phyloP scores from a whole-genome alignment of 2,888 invertebrate genomes.

The Microchrysa polita region DNA sequence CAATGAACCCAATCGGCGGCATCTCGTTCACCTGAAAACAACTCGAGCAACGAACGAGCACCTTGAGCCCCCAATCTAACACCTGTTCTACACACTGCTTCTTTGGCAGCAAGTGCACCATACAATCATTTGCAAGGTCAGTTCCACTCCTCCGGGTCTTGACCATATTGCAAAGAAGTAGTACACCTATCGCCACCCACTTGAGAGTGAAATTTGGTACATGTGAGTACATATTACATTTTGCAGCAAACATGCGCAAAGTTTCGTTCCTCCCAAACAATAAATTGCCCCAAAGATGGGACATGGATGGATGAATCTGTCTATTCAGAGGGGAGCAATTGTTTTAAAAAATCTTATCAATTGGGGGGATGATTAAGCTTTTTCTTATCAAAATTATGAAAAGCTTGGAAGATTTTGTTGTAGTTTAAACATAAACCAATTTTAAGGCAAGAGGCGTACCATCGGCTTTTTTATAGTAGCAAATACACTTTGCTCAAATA shows the following conservation, averaged over 20 bases:
- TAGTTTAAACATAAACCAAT: neutral
- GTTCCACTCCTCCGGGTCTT: slow-evolving; percentile 21
- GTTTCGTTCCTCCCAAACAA: too few relatives aligned
- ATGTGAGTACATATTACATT: too few relatives aligned
- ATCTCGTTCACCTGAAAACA: slow-evolving; percentile 9
- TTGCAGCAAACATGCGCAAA: neutral
- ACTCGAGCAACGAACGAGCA: slow-evolving; percentile 21
- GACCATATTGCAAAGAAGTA: slow-evolving; percentile 28
- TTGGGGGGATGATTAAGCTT: neutral
- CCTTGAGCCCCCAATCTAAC: slow-evolving; percentile 9
- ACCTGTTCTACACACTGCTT: neutral
- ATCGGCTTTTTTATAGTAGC: too few relatives aligned
- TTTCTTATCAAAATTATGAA: neutral
- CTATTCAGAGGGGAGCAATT: neutral
- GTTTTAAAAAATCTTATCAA: neutral
- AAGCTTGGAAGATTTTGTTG: neutral
- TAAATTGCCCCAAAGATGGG: neutral
- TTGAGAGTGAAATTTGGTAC: neutral
- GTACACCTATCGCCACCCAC: neutral
- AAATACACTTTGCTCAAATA: too few relatives aligned
- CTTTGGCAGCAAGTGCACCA: neutral
- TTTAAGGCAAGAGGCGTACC: neutral
- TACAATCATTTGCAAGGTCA: slow-evolving; percentile 28
- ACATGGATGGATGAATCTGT: too few relatives aligned
- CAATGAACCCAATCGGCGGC: too few relatives aligned